phyloP scores from a whole-genome alignment of 2,888 invertebrate genomes.

The Myopa tessellatipennis region DNA sequence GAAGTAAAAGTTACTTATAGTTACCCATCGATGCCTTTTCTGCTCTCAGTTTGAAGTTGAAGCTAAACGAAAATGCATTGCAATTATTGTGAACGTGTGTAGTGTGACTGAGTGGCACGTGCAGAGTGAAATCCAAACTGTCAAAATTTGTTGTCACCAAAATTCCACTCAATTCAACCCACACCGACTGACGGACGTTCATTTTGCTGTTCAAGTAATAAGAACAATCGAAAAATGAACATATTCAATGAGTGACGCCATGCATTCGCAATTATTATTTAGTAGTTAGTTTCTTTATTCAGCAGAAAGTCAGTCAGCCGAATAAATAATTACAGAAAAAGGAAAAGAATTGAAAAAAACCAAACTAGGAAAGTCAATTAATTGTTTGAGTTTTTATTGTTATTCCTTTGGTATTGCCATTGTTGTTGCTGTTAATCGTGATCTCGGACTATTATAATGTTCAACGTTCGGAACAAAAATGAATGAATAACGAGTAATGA shows the following conservation, averaged over 20 bases:
- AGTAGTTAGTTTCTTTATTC: slow-evolving; percentile 24
- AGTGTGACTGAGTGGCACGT: not conserved
- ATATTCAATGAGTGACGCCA: slow-evolving; percentile 34
- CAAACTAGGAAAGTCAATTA: slow-evolving; percentile 17
- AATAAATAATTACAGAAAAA: not conserved
- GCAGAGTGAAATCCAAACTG: slow-evolving; percentile 14
- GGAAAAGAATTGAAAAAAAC: slow-evolving; percentile 1
- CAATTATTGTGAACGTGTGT: not conserved
- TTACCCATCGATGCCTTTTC: not conserved
- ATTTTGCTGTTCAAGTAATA: too few species aligned
- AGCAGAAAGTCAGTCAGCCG: not conserved
- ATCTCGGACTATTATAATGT: slow-evolving; percentile 16
- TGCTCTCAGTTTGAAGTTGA: slow-evolving; percentile 9
- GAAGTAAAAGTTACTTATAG: slow-evolving; percentile 11
- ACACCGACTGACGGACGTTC: too few species aligned
- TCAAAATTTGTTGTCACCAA: slow-evolving; percentile 4
- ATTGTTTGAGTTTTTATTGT: slow-evolving; percentile 3
- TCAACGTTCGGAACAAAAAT: slow-evolving; percentile 20
- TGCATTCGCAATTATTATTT: slow-evolving; percentile 32
- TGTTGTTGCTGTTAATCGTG: not conserved
- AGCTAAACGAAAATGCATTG: not conserved
- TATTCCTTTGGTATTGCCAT: not conserved
- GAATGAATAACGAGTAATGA: slow-evolving; percentile 15
- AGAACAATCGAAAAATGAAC: slow-evolving; percentile 34
- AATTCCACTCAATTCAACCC: too few species aligned